These are phyloP conservation scores for Therioaphis trifolii DNA, from an alignment of 2,888 invertebrate genomes.

Conservation along the genomic window DNA sequence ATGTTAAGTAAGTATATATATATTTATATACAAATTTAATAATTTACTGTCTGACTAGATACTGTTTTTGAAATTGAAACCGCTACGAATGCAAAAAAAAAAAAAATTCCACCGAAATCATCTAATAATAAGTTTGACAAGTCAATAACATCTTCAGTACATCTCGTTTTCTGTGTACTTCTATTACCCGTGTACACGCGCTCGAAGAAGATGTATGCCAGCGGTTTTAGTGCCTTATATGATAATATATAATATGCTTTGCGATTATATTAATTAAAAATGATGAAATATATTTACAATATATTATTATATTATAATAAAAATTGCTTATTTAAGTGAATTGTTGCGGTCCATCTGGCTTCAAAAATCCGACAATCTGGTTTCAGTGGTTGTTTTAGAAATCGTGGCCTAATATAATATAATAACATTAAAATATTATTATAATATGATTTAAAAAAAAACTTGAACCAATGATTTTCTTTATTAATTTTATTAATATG, in stretches of 20 bases:
- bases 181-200: not conserved
- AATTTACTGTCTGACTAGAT: too few relatives aligned
- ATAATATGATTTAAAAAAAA: not conserved
- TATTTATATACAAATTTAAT: too few relatives aligned
- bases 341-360: not conserved
- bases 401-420: conserved; percentile 41
- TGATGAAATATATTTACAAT: not conserved
- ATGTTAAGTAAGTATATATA: too few relatives aligned
- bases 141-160: too few relatives aligned
- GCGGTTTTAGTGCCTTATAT: not conserved
- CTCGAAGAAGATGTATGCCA: not conserved
- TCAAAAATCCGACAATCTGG: conserved; percentile 49
- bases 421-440: conserved; percentile 19
- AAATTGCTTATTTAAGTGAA: not conserved
- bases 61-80: too few relatives aligned
- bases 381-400: conserved; percentile 46
- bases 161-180: not conserved
- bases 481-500: too few relatives aligned
- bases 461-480: conserved; percentile 35
- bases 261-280: not conserved
- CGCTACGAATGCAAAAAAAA: too few relatives aligned
- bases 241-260: not conserved
- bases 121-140: too few relatives aligned
- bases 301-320: not conserved
- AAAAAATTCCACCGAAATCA: too few relatives aligned